Percentiles rank a stretch among this genome's conserved stretches.
Evolutionary conservation across 2,113 vertebrate genomes (phyloP).

Genomic region (Malurus cyaneus): DNA sequence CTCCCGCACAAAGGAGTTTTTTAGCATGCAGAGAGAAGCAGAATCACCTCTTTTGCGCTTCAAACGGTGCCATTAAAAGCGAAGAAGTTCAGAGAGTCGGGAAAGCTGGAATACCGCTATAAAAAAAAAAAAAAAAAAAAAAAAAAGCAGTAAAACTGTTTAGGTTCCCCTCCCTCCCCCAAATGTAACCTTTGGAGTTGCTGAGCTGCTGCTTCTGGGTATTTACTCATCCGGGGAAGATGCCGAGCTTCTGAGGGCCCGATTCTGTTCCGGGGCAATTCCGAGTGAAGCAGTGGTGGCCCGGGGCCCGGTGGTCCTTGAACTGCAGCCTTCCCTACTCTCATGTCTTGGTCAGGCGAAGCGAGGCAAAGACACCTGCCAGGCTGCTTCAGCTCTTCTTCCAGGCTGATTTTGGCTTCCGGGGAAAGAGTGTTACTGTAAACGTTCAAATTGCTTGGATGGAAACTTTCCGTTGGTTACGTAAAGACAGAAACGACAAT

Average conservation of each 20-base stretch:
- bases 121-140: not conserved
- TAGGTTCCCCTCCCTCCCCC: rapidly evolving
- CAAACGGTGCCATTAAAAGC: not conserved
- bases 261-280: not conserved
- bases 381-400: not conserved
- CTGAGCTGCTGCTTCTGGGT: not conserved
- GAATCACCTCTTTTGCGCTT: not conserved
- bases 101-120: not conserved
- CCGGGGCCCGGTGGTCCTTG: not conserved
- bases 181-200: not conserved
- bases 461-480: not conserved
- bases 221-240: not conserved
- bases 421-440: not conserved
- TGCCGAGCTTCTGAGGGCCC: not conserved
- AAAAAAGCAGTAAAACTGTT: not conserved
- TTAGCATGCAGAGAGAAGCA: not conserved
- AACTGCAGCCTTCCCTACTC: not conserved
- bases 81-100: not conserved
- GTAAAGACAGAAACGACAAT: not conserved
- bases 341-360: not conserved
- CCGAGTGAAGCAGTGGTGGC: no score
- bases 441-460: not conserved
- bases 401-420: not conserved
- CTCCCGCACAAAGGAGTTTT: not conserved
- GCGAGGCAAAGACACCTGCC: not conserved